A percentile compares a stretch with the other conserved stretches of the same genome.
phyloP scores from a whole-genome alignment of 2,888 invertebrate genomes.

The Cartodere bifasciata region DNA sequence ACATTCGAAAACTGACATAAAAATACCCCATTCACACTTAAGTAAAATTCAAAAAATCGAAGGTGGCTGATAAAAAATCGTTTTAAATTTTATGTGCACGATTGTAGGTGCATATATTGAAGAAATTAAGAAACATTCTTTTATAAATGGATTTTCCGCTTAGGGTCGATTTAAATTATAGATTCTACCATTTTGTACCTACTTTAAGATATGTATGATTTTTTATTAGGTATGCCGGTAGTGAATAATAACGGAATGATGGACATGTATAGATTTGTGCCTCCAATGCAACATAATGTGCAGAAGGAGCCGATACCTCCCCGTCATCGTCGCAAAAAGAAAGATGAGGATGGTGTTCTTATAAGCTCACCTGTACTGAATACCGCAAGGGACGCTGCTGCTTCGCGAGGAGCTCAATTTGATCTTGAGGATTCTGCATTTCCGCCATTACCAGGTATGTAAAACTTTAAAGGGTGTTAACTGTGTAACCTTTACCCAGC shows the following conservation, averaged over 20 bases:
- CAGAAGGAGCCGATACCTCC: constrained; percentile 34
- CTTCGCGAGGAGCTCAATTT: constrained; percentile 49
- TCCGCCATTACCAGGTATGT: constrained; percentile 61
- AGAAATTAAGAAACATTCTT: neutral
- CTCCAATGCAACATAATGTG: constrained; percentile 17
- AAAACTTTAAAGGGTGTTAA: no score
- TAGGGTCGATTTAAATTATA: neutral
- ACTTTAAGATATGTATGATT: neutral
- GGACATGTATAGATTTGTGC: constrained; percentile 21
- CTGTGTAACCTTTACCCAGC: no score
- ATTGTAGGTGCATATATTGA: constrained; percentile 1
- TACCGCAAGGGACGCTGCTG: constrained; percentile 16
- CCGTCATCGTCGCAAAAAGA: constrained; percentile 32
- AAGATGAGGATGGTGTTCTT: constrained; percentile 11
- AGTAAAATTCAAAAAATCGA: no score
- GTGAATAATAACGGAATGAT: constrained; percentile 19
- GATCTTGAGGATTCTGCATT: constrained; percentile 69
- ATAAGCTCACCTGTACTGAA: constrained; percentile 15
- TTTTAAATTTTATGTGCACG: constrained; percentile 3
- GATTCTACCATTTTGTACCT: neutral
- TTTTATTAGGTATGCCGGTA: constrained; percentile 17
- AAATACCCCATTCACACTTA: no score
- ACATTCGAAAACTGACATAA: no score
- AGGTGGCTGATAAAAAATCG: no score
- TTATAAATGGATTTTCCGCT: neutral